These are phyloP conservation scores for Enteromius argenteus DNA, from an alignment of 2,797 vertebrate genomes.

Conservation along the genomic window DNA sequence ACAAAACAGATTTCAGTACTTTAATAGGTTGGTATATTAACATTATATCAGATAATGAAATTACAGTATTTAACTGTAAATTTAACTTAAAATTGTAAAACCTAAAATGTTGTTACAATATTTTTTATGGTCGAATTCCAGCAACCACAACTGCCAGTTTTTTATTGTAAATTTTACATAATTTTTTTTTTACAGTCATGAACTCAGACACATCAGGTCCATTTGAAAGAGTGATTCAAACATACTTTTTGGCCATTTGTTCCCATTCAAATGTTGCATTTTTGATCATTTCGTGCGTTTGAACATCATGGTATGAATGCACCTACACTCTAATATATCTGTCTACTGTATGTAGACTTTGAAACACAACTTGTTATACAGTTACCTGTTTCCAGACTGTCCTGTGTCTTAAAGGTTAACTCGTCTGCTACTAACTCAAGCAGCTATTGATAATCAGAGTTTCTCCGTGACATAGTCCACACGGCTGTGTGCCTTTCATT, in stretches of 20 bases:
- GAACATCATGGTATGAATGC: background rate
- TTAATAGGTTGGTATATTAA: no score
- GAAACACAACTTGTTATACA: background rate
- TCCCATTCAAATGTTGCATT: background rate
- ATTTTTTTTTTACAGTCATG: no score
- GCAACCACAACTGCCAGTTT: no score
- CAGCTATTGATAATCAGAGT: conserved; percentile 45
- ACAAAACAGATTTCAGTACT: no score
- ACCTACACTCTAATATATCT: background rate
- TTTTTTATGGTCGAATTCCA: no score
- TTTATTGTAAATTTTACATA: no score
- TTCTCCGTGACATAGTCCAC: conserved; percentile 67
- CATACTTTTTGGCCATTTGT: background rate
- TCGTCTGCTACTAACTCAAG: background rate
- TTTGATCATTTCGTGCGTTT: background rate
- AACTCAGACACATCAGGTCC: no score
- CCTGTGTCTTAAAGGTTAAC: background rate
- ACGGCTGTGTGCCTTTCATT: conserved; percentile 80
- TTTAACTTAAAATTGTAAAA: no score
- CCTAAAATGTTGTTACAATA: no score
- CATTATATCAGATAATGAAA: no score
- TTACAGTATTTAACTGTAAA: no score
- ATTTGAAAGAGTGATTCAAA: background rate
- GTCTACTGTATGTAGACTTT: background rate
- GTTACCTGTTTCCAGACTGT: background rate